These are phyloP conservation scores for Lepidostoma basale DNA, from an alignment of 1,140 invertebrate genomes.

Conservation along the genomic window DNA sequence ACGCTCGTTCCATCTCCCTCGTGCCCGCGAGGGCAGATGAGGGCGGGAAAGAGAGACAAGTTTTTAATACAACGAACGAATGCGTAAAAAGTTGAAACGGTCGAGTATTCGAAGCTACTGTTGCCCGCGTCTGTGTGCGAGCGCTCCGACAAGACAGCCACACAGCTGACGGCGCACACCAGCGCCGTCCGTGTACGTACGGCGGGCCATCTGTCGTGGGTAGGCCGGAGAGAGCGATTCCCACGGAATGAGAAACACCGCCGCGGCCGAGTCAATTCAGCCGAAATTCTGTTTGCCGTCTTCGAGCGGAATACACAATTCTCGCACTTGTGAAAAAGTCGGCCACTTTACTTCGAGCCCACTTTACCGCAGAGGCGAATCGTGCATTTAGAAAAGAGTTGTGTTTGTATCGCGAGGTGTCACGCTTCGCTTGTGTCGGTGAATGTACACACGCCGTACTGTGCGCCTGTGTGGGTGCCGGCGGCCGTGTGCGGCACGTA, in stretches of 20 bases:
- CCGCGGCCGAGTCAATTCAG: neutral
- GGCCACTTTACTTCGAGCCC: too few relatives aligned
- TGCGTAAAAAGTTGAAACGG: slow-evolving; percentile 42
- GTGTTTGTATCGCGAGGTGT: slow-evolving; percentile 1
- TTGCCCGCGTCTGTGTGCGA: neutral
- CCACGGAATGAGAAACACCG: too few relatives aligned
- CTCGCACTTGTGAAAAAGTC: too few relatives aligned
- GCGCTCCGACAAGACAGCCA: too few relatives aligned
- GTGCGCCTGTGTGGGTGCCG: neutral
- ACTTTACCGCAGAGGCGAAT: too few relatives aligned
- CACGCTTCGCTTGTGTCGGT: neutral
- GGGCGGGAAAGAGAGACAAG: slow-evolving; percentile 8
- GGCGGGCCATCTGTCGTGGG: slow-evolving; percentile 22
- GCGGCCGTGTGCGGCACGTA: slow-evolving; percentile 14
- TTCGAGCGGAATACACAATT: too few relatives aligned
- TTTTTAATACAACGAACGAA: slow-evolving; percentile 1
- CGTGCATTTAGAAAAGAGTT: too few relatives aligned
- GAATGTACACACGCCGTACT: neutral
- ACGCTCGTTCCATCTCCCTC: slow-evolving; percentile 4
- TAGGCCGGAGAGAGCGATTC: slow-evolving; percentile 20
- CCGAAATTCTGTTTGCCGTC: too few relatives aligned
- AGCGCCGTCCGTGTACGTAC: neutral
- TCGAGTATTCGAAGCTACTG: slow-evolving; percentile 31
- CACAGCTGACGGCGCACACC: slow-evolving; percentile 26
- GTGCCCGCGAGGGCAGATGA: neutral